Evolutionary conservation across 2,113 vertebrate genomes (phyloP).

Genomic region (Tupaia tana): DNA sequence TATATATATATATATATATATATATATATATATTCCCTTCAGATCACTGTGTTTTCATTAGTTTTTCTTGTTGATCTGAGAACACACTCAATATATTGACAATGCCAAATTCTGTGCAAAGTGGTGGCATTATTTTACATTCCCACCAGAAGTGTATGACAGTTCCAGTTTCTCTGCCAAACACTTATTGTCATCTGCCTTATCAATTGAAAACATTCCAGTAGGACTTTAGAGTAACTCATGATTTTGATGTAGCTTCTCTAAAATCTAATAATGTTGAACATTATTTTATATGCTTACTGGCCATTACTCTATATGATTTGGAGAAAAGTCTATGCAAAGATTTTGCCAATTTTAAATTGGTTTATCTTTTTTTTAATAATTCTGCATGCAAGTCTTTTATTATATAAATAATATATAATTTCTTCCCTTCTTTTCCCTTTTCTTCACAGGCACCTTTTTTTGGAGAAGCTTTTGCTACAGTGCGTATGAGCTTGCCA

Average conservation of each 20-base stretch:
- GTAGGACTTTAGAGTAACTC: not conserved
- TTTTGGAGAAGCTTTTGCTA: no score
- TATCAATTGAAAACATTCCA: not conserved
- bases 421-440: not conserved
- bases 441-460: not conserved
- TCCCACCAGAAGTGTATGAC: not conserved
- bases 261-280: not conserved
- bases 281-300: not conserved
- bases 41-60: not conserved
- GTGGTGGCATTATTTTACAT: not conserved
- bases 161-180: not conserved
- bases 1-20: not conserved
- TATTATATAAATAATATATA: not conserved
- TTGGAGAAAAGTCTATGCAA: slow-evolving; percentile 2
- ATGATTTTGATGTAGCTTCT: not conserved
- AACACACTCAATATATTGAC: not conserved
- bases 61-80: not conserved
- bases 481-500: no score
- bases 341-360: not conserved
- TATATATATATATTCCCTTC: not conserved
- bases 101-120: not conserved
- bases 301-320: not conserved
- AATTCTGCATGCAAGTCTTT: not conserved
- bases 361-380: not conserved
- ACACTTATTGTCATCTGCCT: not conserved